Percentiles rank a stretch among this genome's conserved stretches.
Conservation (phyloP, 2,113 vertebrate genomes). For the Isurus oxyrinchus region DNA sequence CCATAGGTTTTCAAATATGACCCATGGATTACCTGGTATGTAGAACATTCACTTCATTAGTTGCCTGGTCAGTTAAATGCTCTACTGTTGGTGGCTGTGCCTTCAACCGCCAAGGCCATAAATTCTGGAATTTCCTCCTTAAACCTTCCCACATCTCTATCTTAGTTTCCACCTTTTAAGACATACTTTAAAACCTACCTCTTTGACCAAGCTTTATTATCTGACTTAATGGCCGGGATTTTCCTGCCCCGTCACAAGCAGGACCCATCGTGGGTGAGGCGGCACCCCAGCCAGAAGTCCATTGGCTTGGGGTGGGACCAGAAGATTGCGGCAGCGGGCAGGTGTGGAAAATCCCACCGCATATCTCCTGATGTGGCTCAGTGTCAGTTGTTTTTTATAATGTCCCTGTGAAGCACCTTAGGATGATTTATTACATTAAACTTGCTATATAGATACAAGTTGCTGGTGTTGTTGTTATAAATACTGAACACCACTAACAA, state of each 20-base stretch:
- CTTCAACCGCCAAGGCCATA: neutral
- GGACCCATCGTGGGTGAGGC: too few relatives aligned
- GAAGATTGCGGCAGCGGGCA: too few relatives aligned
- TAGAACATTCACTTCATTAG: neutral
- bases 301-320: too few relatives aligned
- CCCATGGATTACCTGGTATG: slow-evolving; percentile 86
- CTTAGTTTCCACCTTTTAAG: neutral
- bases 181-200: neutral
- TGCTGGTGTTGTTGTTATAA: neutral
- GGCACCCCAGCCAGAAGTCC: too few relatives aligned
- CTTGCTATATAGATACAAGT: neutral
- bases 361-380: neutral
- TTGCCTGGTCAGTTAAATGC: neutral
- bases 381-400: neutral
- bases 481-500: neutral
- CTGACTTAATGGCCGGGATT: too few relatives aligned
- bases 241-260: too few relatives aligned
- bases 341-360: too few relatives aligned
- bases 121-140: neutral
- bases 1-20: slow-evolving; percentile 67
- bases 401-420: neutral
- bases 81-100: neutral
- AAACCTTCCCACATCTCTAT: neutral
- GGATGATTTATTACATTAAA: neutral
- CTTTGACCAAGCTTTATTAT: neutral